Conservation (phyloP, 2,113 vertebrate genomes). For the Fukomys damarensis region DNA sequence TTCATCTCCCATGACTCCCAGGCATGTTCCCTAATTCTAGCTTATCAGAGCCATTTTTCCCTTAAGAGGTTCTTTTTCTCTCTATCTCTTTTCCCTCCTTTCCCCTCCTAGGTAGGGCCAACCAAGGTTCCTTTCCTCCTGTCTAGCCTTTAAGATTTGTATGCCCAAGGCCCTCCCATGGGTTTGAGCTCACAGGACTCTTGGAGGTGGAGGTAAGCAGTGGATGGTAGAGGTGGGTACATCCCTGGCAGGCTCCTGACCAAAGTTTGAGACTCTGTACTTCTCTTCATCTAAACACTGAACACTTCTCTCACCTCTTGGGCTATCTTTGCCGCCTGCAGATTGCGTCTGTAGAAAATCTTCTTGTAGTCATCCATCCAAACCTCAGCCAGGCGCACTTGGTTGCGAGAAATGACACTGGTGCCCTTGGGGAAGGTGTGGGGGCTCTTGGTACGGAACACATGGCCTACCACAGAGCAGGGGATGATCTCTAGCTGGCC, state of each 20-base stretch:
- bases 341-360: constrained; percentile 95
- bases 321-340: constrained; percentile 92
- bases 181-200: not conserved
- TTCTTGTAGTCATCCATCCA: constrained; percentile 97
- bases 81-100: not conserved
- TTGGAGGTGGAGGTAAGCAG: not conserved
- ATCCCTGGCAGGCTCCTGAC: not conserved
- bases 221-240: not conserved
- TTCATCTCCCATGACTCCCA: not conserved
- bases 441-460: constrained; percentile 97
- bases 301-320: constrained; percentile 86
- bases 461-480: constrained; percentile 97
- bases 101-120: not conserved
- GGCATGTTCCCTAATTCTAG: not conserved
- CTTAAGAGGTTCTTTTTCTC: not conserved
- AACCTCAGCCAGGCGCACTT: constrained; percentile 97
- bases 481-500: constrained; percentile 95
- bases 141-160: not conserved
- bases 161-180: no score
- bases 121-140: not conserved
- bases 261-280: not conserved
- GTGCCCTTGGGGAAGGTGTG: constrained; percentile 98
- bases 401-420: constrained; percentile 95
- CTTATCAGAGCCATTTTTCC: not conserved
- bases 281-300: not conserved